Conservation (phyloP, 1,140 invertebrate species). For the Anoplophora glabripennis region DNA sequence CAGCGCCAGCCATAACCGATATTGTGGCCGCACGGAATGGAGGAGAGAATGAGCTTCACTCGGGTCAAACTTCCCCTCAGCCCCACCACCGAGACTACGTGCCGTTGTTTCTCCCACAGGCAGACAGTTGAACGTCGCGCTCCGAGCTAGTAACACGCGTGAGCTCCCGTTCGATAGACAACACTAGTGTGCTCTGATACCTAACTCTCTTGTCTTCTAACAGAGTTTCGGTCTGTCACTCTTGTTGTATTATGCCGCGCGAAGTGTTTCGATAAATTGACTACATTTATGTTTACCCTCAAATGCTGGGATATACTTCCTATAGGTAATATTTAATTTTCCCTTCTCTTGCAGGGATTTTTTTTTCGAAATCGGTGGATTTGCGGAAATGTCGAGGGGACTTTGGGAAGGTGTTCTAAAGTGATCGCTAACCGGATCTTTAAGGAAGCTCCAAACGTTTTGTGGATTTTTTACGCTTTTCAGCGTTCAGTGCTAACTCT, state of each 20-base stretch:
- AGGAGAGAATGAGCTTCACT: constrained; percentile 44
- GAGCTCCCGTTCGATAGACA: neutral
- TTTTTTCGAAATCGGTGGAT: constrained; percentile 15
- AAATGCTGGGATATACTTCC: constrained; percentile 51
- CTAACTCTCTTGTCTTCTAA: neutral
- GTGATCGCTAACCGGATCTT: constrained; percentile 3
- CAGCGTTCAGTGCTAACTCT: neutral
- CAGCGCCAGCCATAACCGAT: constrained; percentile 45
- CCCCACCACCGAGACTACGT: constrained; percentile 37
- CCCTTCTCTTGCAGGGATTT: constrained; percentile 19
- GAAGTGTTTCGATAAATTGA: constrained; percentile 9
- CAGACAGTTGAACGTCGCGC: constrained; percentile 39
- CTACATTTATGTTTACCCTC: constrained; percentile 48
- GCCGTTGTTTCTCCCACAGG: constrained; percentile 38
- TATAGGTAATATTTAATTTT: constrained; percentile 43
- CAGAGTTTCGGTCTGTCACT: neutral
- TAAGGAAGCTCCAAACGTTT: constrained; percentile 1
- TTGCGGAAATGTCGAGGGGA: constrained; percentile 1
- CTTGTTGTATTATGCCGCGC: neutral
- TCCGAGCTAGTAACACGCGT: constrained; percentile 21
- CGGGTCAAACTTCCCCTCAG: constrained; percentile 43
- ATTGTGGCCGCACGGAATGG: constrained; percentile 48
- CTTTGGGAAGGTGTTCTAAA: neutral
- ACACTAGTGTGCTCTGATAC: constrained; percentile 9
- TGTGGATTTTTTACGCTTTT: neutral